Evolutionary conservation across 2,888 invertebrate genomes (phyloP).

Genomic region (Nasonia oneida): DNA sequence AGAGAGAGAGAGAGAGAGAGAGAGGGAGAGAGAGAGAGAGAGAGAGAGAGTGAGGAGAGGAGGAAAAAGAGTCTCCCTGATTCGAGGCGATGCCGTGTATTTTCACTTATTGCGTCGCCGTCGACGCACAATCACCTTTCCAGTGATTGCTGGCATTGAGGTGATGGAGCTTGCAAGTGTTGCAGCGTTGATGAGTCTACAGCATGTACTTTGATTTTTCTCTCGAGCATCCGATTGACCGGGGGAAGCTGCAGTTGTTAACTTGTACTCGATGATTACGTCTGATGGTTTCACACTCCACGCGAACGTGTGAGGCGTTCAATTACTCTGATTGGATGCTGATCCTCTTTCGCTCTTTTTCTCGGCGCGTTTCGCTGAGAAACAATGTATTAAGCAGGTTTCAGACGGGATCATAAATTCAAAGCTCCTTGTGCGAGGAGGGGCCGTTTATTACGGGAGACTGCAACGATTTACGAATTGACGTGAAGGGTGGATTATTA

Average conservation of each 20-base stretch:
- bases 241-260: too few species aligned
- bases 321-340: not conserved
- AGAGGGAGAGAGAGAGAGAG: conserved; percentile 21
- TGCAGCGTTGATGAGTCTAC: not conserved
- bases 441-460: not conserved
- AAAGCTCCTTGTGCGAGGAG: not conserved
- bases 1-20: conserved; percentile 22
- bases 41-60: conserved; percentile 3
- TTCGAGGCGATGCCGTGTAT: not conserved
- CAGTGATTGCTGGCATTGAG: not conserved
- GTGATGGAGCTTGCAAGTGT: not conserved
- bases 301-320: not conserved
- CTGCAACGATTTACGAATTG: not conserved
- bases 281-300: too few species aligned
- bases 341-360: not conserved
- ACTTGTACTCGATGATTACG: too few species aligned
- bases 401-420: not conserved
- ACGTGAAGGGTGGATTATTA: not conserved
- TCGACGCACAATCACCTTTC: not conserved
- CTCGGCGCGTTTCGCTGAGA: not conserved
- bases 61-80: conserved; percentile 21
- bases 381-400: not conserved
- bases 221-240: not conserved
- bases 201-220: not conserved
- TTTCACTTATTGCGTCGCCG: not conserved